A percentile compares a stretch with the other conserved stretches of the same genome.
Conservation (phyloP, 2,797 vertebrate species). For the Helicolenus hilgendorfi region DNA sequence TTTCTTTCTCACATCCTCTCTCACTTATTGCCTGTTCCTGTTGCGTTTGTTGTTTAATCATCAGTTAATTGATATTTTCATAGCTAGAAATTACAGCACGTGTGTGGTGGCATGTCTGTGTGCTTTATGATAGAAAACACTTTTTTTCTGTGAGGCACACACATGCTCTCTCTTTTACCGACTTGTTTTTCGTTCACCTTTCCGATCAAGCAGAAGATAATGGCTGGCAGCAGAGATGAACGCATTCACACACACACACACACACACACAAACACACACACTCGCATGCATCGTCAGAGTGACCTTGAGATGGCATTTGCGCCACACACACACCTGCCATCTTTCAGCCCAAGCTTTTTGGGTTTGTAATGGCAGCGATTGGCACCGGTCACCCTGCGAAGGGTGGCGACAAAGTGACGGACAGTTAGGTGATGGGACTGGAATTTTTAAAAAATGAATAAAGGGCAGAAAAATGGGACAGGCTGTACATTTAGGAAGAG, state of each 20-base stretch:
- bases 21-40: not conserved
- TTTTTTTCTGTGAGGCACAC: not conserved
- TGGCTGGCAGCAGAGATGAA: slow-evolving; percentile 21
- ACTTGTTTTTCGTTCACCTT: slow-evolving; percentile 36
- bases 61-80: slow-evolving; percentile 9
- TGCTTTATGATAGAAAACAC: not conserved
- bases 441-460: slow-evolving; percentile 26
- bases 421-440: not conserved
- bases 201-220: slow-evolving; percentile 42
- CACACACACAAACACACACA: not conserved
- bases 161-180: not conserved
- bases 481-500: slow-evolving; percentile 3
- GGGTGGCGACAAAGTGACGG: slow-evolving; percentile 24
- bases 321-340: slow-evolving; percentile 27
- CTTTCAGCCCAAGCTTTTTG: not conserved
- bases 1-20: not conserved
- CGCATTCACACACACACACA: slow-evolving; percentile 15
- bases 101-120: not conserved
- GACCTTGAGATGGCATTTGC: slow-evolving; percentile 76
- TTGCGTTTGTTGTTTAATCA: slow-evolving; percentile 1
- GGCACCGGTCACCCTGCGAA: slow-evolving; percentile 22
- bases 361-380: slow-evolving; percentile 19
- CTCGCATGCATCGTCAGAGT: slow-evolving; percentile 27
- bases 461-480: slow-evolving; percentile 18
- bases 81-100: not conserved